Evolutionary conservation across 53 echinoderm and acorn worm genomes (phyloP).

Genomic region (Actinopyga echinites): DNA sequence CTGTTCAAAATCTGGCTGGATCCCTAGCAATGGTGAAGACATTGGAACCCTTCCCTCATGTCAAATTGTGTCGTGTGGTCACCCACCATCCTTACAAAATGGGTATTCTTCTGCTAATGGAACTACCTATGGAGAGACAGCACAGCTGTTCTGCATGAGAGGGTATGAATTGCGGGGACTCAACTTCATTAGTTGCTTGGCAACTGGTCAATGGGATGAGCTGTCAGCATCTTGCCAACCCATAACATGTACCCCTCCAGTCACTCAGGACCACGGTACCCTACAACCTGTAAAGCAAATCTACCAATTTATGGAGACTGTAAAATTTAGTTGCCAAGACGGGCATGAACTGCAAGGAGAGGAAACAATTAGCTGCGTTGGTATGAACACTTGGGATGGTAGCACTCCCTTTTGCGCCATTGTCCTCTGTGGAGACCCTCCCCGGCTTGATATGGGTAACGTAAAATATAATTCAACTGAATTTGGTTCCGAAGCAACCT

Average conservation of each 20-base stretch:
- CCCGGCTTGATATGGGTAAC: constrained; percentile 33
- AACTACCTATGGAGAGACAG: constrained; percentile 49
- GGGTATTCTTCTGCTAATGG: constrained; percentile 45
- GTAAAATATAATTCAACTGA: not conserved
- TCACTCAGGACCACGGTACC: not conserved
- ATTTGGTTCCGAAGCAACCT: constrained; percentile 47
- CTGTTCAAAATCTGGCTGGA: constrained; percentile 45
- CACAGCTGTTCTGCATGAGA: constrained; percentile 50
- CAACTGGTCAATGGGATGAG: constrained; percentile 61
- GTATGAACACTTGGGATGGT: constrained; percentile 65
- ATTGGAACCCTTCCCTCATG: constrained; percentile 43
- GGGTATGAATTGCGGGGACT: constrained; percentile 58
- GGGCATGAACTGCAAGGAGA: not conserved
- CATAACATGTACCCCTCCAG: not conserved
- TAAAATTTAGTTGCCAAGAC: not conserved
- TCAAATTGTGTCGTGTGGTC: constrained; percentile 58
- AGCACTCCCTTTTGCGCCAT: not conserved
- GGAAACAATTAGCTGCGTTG: constrained; percentile 39
- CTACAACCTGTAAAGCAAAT: not conserved
- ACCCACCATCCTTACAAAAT: constrained; percentile 52
- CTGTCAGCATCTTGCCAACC: not conserved
- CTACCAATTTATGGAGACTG: not conserved
- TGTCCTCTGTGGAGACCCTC: constrained; percentile 42
- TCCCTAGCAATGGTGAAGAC: not conserved
- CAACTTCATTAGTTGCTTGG: constrained; percentile 48